Conservation (phyloP, 2,888 invertebrate species). For the Netelia virgata region DNA sequence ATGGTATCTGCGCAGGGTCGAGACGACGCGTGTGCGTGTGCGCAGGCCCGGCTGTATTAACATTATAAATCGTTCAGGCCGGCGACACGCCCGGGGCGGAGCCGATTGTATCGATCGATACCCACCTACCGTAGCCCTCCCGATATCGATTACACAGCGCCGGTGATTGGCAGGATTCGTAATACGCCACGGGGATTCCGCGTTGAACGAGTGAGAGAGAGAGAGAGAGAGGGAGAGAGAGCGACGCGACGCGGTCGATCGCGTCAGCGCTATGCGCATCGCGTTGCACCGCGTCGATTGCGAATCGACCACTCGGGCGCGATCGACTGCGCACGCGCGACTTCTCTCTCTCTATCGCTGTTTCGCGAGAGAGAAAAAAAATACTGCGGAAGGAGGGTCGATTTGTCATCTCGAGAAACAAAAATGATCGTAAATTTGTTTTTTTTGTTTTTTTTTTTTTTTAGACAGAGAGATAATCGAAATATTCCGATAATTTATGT, state of each 20-base stretch:
- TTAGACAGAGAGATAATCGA: too few species aligned
- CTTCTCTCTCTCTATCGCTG: background rate
- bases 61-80: slow-evolving; percentile 83
- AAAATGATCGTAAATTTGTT: too few species aligned
- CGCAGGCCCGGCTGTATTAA: slow-evolving; percentile 80
- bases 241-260: background rate
- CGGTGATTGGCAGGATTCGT: slow-evolving; percentile 84
- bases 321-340: background rate
- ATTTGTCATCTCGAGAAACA: too few species aligned
- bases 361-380: background rate
- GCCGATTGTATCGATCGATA: slow-evolving; percentile 82
- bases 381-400: background rate
- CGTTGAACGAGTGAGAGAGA: slow-evolving; percentile 44
- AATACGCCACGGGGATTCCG: slow-evolving; percentile 79
- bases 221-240: background rate
- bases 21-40: slow-evolving; percentile 26
- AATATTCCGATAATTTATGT: too few species aligned
- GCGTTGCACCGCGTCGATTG: background rate
- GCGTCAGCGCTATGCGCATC: background rate
- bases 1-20: slow-evolving; percentile 2
- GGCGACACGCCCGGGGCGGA: slow-evolving; percentile 84
- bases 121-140: slow-evolving; percentile 74
- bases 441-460: too few species aligned
- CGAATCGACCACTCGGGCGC: background rate
- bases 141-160: slow-evolving; percentile 82